Evolutionary conservation across 2,113 vertebrate genomes (phyloP).

Genomic region (Columbina picui): DNA sequence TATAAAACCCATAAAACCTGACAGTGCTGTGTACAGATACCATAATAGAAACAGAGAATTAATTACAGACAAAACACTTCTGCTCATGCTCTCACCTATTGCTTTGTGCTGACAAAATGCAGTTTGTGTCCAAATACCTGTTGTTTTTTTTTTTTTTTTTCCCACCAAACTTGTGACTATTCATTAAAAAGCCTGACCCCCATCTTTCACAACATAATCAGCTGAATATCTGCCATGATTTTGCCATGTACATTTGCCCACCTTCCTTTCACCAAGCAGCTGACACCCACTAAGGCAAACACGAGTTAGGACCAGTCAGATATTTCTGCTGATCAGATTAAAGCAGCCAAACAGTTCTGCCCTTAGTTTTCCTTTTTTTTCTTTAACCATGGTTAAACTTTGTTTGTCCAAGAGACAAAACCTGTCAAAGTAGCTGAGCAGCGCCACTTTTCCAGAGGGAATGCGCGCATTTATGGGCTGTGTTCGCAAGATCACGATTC

Average conservation of each 20-base stretch:
- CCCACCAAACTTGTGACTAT: not conserved
- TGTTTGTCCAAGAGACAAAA: not conserved
- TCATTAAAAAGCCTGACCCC: not conserved
- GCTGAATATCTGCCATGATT: not conserved
- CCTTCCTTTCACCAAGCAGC: not conserved
- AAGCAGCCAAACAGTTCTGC: not conserved
- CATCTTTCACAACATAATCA: not conserved
- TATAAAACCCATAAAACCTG: not conserved
- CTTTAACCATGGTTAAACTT: not conserved
- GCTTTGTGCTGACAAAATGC: not conserved
- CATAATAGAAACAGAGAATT: not conserved
- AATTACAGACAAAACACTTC: not conserved
- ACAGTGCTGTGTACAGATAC: not conserved
- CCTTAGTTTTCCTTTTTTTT: not conserved
- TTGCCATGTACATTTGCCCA: fast-evolving
- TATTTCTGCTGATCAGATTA: not conserved
- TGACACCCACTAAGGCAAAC: not conserved
- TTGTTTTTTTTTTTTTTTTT: too few species aligned
- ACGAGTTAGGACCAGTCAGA: not conserved
- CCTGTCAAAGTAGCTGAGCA: not conserved
- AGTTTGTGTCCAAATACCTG: not conserved
- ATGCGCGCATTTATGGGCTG: fast-evolving
- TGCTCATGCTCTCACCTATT: not conserved
- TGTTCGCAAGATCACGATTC: not conserved
- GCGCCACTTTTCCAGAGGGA: not conserved